Evolutionary conservation across 2,113 vertebrate species (phyloP).

Genomic region (Dipodomys stephensi): DNA sequence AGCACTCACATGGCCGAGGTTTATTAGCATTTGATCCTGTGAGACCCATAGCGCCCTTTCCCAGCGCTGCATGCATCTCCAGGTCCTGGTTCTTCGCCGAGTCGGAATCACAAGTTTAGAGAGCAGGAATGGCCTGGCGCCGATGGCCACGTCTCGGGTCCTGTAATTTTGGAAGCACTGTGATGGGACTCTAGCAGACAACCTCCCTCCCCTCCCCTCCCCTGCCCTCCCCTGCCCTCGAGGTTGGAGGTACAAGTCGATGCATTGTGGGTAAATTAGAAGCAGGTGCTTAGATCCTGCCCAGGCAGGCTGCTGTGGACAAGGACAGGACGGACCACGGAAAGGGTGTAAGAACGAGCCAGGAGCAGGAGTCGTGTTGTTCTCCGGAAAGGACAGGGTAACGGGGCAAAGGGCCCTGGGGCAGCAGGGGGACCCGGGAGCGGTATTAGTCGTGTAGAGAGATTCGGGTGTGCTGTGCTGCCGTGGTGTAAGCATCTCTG

Average conservation of each 20-base stretch:
- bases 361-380: not conserved
- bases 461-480: too few relatives aligned
- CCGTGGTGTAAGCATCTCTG: slow-evolving; percentile 19
- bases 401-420: too few relatives aligned
- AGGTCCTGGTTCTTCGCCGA: slow-evolving; percentile 74
- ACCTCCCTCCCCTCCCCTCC: not conserved
- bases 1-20: slow-evolving; percentile 72
- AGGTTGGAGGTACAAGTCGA: not conserved
- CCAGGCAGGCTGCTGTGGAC: not conserved
- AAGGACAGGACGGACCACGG: not conserved
- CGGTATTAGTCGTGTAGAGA: too few relatives aligned
- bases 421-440: too few relatives aligned
- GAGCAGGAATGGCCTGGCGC: slow-evolving; percentile 75
- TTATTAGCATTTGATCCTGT: slow-evolving; percentile 76
- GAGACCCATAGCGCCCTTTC: slow-evolving; percentile 71
- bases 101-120: slow-evolving; percentile 75
- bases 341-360: not conserved
- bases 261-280: slow-evolving; percentile 11
- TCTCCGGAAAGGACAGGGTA: not conserved
- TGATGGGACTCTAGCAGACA: slow-evolving; percentile 59
- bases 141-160: slow-evolving; percentile 19
- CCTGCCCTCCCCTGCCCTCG: too few relatives aligned
- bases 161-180: slow-evolving; percentile 66
- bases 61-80: slow-evolving; percentile 77
- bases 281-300: not conserved